Evolutionary conservation across 2,797 vertebrate genomes (phyloP).

Genomic region (Falco biarmicus): DNA sequence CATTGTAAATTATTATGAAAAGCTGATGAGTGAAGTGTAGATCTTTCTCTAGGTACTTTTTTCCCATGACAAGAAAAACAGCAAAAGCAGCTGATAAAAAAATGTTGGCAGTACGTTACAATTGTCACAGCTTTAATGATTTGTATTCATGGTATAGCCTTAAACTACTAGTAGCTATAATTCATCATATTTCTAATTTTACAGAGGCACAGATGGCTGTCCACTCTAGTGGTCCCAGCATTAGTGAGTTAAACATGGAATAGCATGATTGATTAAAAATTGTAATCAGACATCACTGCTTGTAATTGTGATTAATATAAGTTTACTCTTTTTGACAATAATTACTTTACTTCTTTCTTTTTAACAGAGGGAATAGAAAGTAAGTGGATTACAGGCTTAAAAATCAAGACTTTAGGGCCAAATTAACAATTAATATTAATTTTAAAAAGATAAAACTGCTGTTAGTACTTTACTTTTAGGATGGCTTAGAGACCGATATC

Average conservation of each 20-base stretch:
- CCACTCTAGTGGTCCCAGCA: slow-evolving; percentile 61
- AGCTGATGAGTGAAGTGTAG: background rate
- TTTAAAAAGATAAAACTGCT: background rate
- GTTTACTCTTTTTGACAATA: slow-evolving; percentile 62
- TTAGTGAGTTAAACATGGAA: slow-evolving; percentile 57
- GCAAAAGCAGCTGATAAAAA: background rate
- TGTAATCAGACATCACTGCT: slow-evolving; percentile 54
- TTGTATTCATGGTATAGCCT: slow-evolving; percentile 40
- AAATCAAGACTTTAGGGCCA: background rate
- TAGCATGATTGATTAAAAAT: slow-evolving; percentile 70
- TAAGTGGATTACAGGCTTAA: background rate
- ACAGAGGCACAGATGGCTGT: slow-evolving; percentile 68
- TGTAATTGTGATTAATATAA: slow-evolving; percentile 72
- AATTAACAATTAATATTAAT: slow-evolving; percentile 16
- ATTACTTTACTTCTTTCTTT: slow-evolving; percentile 22
- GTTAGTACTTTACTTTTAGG: background rate
- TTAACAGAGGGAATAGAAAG: background rate
- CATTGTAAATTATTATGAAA: background rate
- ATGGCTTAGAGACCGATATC: background rate
- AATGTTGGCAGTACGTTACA: background rate
- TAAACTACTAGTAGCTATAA: slow-evolving; percentile 49
- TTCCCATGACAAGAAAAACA: background rate
- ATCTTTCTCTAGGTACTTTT: background rate
- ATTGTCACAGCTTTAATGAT: slow-evolving; percentile 17
- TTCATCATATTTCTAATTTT: slow-evolving; percentile 75